Percentiles rank a stretch among this genome's conserved stretches.
These are phyloP conservation scores for Rhincodon typus DNA, from an alignment of 2,797 vertebrate genomes.

Conservation along the genomic window DNA sequence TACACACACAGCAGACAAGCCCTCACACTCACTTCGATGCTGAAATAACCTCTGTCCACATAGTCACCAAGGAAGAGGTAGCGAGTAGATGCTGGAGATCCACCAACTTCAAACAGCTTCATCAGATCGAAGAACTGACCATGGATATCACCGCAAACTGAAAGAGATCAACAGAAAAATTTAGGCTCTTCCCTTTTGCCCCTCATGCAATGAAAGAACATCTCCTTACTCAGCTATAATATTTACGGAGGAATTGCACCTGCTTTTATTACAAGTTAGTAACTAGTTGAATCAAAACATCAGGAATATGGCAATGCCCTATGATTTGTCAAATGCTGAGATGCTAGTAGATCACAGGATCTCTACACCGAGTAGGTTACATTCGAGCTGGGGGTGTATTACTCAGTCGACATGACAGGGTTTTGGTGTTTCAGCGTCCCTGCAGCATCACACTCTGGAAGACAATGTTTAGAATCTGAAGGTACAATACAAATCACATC, in stretches of 20 bases:
- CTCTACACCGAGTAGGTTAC: too few species aligned
- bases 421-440: background rate
- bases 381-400: background rate
- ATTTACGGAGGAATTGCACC: background rate
- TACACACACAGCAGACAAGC: too few species aligned
- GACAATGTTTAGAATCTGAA: background rate
- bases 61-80: constrained; percentile 99
- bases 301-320: background rate
- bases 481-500: background rate
- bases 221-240: background rate
- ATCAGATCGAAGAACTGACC: constrained; percentile 99
- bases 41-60: constrained; percentile 99
- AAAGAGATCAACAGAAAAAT: constrained; percentile 44
- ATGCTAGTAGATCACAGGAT: background rate
- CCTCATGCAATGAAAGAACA: too few species aligned
- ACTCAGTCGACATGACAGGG: background rate
- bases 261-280: background rate
- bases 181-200: background rate
- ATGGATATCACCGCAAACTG: constrained; percentile 97
- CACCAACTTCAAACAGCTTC: constrained; percentile 98
- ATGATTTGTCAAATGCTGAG: background rate
- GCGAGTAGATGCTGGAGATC: constrained; percentile 92
- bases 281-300: background rate
- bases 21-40: constrained; percentile 86
- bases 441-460: too few species aligned